Percentiles rank a stretch among this genome's conserved stretches.
These are phyloP conservation scores for Achroia grisella DNA, from an alignment of 1,140 invertebrate species.

Conservation along the genomic window DNA sequence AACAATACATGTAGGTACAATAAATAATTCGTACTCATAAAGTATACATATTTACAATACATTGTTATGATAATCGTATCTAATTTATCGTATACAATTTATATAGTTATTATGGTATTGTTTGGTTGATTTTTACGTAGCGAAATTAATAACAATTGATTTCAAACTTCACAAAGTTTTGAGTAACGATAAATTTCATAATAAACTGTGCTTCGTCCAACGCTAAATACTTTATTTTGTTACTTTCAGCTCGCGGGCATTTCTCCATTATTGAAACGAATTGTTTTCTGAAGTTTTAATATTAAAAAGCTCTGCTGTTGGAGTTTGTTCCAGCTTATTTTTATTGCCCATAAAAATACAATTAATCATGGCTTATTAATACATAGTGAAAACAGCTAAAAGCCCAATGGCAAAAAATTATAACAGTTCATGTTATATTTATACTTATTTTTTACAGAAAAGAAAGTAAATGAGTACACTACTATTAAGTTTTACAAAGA, in stretches of 20 bases:
- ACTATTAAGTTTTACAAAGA: too few relatives aligned
- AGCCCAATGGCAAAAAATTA: too few relatives aligned
- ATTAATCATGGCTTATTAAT: slow-evolving; percentile 2
- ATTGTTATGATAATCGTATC: too few relatives aligned
- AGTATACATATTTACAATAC: too few relatives aligned
- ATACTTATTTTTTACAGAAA: too few relatives aligned
- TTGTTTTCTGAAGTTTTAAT: slow-evolving; percentile 57
- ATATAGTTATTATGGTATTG: too few relatives aligned
- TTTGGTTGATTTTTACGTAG: not conserved
- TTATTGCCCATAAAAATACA: slow-evolving; percentile 8
- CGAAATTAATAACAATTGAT: slow-evolving; percentile 29
- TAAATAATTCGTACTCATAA: too few relatives aligned
- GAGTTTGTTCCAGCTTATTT: slow-evolving; percentile 27
- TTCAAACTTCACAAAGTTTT: slow-evolving; percentile 19
- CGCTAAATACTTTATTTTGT: slow-evolving; percentile 56
- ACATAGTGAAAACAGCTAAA: too few relatives aligned
- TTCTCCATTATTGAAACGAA: slow-evolving; percentile 48
- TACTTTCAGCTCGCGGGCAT: slow-evolving; percentile 31
- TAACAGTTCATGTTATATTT: too few relatives aligned
- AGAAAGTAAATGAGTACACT: too few relatives aligned
- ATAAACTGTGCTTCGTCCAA: slow-evolving; percentile 42
- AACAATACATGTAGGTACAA: too few relatives aligned
- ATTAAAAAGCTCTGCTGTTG: slow-evolving; percentile 40
- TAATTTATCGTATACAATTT: too few relatives aligned
- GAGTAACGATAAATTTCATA: slow-evolving; percentile 48